These are phyloP conservation scores for Hedya salicella DNA, from an alignment of 2,888 invertebrate species.

Conservation along the genomic window DNA sequence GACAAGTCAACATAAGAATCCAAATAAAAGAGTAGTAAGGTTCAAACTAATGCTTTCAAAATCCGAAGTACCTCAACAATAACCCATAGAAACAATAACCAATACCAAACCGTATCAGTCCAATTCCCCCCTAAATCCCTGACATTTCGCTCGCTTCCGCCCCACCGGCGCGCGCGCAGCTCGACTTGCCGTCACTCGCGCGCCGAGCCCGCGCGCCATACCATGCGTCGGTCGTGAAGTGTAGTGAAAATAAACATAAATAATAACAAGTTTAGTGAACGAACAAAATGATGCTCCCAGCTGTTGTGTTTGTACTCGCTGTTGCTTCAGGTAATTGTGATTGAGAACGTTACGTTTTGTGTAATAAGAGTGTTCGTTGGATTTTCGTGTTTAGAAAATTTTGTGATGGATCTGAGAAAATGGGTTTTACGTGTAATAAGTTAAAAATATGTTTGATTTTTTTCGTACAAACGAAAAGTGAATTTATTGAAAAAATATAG, in stretches of 20 bases:
- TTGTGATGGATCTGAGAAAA: neutral
- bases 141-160: conserved; percentile 69
- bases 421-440: too few species aligned
- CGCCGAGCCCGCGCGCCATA: conserved; percentile 80
- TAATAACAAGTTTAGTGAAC: conserved; percentile 34
- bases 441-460: too few species aligned
- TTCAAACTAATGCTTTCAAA: neutral
- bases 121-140: conserved; percentile 59
- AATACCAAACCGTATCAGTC: conserved; percentile 26
- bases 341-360: neutral
- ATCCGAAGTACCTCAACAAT: neutral
- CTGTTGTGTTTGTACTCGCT: conserved; percentile 42
- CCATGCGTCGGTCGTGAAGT: conserved; percentile 81
- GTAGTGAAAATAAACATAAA: conserved; percentile 60
- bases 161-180: conserved; percentile 56
- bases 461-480: neutral
- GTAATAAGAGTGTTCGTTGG: conserved; percentile 3
- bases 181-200: conserved; percentile 71
- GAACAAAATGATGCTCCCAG: conserved; percentile 38
- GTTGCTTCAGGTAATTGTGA: conserved; percentile 39
- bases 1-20: too few species aligned
- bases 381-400: conserved; percentile 6
- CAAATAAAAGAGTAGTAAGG: too few species aligned
- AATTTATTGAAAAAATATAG: too few species aligned
- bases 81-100: conserved; percentile 3